These are phyloP conservation scores for Zophobas atratus DNA, from an alignment of 1,140 invertebrate genomes.

Conservation along the genomic window DNA sequence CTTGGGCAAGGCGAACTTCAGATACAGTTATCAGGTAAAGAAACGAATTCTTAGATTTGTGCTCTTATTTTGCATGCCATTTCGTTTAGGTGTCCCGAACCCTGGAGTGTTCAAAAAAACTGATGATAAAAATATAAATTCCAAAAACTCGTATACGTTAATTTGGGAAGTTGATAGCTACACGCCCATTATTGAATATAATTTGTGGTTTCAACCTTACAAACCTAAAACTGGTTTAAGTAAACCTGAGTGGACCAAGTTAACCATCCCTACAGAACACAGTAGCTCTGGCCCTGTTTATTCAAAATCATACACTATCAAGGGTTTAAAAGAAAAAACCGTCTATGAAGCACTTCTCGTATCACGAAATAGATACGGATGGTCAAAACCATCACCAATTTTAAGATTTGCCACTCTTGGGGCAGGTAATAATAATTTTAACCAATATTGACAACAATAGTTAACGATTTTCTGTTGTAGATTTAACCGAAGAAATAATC, in stretches of 20 bases:
- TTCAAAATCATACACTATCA: slow-evolving; percentile 77
- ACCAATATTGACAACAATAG: slow-evolving; percentile 8
- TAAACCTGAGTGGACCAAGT: slow-evolving; percentile 75
- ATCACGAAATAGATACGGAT: slow-evolving; percentile 81
- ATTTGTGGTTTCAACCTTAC: slow-evolving; percentile 75
- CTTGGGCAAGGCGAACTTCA: slow-evolving; percentile 71
- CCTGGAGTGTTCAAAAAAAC: slow-evolving; percentile 74
- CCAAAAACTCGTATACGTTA: slow-evolving; percentile 74
- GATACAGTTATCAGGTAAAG: slow-evolving; percentile 65
- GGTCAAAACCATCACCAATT: slow-evolving; percentile 77
- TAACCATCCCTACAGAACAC: slow-evolving; percentile 78
- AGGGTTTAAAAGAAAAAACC: slow-evolving; percentile 76
- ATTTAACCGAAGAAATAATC: slow-evolving; percentile 63
- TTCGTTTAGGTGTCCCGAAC: slow-evolving; percentile 72
- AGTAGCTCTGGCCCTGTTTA: slow-evolving; percentile 76
- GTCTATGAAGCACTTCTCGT: slow-evolving; percentile 80
- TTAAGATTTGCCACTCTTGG: slow-evolving; percentile 78
- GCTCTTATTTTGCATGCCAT: slow-evolving; percentile 4
- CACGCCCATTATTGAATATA: slow-evolving; percentile 80
- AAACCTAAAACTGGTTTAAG: slow-evolving; percentile 65
- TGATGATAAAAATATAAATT: slow-evolving; percentile 63
- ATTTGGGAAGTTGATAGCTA: slow-evolving; percentile 86
- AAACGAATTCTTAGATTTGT: slow-evolving; percentile 3
- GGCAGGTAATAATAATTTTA: slow-evolving; percentile 67
- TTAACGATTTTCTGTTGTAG: slow-evolving; percentile 50